phyloP scores from a whole-genome alignment of 2,888 invertebrate species.

The Lochmaea capreae region DNA sequence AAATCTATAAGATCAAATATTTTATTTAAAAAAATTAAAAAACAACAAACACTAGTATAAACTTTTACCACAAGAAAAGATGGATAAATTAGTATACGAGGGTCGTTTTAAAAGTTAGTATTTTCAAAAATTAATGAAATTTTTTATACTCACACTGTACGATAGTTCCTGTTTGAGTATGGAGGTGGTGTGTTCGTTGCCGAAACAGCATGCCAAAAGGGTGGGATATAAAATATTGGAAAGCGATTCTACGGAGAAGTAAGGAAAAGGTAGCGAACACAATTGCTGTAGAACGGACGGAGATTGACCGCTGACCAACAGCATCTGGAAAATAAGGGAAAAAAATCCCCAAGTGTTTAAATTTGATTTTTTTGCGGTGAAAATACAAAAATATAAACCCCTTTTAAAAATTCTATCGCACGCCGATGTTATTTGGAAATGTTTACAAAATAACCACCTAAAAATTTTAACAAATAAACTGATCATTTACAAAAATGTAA shows the following conservation, averaged over 20 bases:
- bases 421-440: too few species aligned
- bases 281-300: slow-evolving; percentile 87
- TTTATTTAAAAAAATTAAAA: too few species aligned
- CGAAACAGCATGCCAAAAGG: slow-evolving; percentile 76
- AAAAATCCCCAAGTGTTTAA: too few species aligned
- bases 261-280: slow-evolving; percentile 86
- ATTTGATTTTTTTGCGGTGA: too few species aligned
- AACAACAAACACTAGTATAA: too few species aligned
- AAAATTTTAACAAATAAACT: too few species aligned
- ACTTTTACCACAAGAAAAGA: too few species aligned
- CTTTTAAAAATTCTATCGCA: too few species aligned
- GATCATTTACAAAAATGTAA: too few species aligned
- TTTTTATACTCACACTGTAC: slow-evolving; percentile 67
- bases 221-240: slow-evolving; percentile 83
- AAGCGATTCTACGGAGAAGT: slow-evolving; percentile 81
- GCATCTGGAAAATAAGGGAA: slow-evolving; percentile 67
- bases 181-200: slow-evolving; percentile 77
- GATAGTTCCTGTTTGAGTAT: slow-evolving; percentile 80
- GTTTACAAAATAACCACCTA: too few species aligned
- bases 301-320: slow-evolving; percentile 79
- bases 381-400: too few species aligned
- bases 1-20: slow-evolving; percentile 65
- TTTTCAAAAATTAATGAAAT: background rate
- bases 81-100: too few species aligned
- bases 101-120: slow-evolving; percentile 7